These are phyloP conservation scores for Tilapia sparmanii DNA, from an alignment of 2,113 vertebrate species.

Conservation along the genomic window DNA sequence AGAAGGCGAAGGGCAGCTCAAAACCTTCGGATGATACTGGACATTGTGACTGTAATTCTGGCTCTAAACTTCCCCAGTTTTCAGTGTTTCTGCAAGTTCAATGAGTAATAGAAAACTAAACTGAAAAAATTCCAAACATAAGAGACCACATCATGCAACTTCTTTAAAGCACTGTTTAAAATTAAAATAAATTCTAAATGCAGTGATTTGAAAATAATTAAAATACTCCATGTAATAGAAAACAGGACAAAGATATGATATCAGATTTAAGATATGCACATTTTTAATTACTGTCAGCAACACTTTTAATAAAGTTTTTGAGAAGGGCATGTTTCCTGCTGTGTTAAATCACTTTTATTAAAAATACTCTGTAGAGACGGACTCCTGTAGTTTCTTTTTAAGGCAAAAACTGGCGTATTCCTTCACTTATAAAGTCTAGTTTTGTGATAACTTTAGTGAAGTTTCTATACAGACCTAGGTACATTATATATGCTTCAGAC, in stretches of 20 bases:
- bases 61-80: background rate
- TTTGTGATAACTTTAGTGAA: background rate
- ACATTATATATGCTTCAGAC: background rate
- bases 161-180: background rate
- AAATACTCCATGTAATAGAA: background rate
- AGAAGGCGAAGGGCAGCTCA: background rate
- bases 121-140: background rate
- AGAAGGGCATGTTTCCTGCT: background rate
- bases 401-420: background rate
- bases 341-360: background rate
- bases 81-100: background rate
- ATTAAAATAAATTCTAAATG: background rate
- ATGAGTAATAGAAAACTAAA: background rate
- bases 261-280: background rate
- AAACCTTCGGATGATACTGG: background rate
- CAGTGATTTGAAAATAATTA: background rate
- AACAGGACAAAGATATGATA: background rate
- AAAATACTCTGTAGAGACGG: background rate
- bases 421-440: background rate
- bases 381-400: background rate
- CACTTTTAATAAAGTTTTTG: background rate
- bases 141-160: background rate
- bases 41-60: background rate
- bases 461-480: background rate
- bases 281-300: background rate